Evolutionary conservation across 2,797 vertebrate species (phyloP).

Genomic region (Schizothorax lantsangensis): DNA sequence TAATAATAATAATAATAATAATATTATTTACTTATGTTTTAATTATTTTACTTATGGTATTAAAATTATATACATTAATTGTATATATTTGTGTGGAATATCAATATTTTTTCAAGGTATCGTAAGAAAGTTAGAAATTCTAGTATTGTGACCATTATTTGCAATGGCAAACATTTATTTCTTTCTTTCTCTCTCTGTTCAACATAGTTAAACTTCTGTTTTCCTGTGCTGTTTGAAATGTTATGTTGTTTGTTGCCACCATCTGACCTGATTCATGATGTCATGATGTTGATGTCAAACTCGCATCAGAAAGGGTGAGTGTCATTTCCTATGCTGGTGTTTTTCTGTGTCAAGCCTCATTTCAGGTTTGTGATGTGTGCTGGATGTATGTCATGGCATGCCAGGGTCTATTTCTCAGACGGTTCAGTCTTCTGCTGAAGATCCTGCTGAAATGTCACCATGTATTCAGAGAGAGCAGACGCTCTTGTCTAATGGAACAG

Average conservation of each 20-base stretch:
- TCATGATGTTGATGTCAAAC: conserved; percentile 18
- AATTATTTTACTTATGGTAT: too few species aligned
- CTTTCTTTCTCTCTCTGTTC: neutral
- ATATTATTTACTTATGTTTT: too few species aligned
- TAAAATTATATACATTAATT: too few species aligned
- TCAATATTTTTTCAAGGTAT: too few species aligned
- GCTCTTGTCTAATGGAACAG: neutral
- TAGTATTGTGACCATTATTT: too few species aligned
- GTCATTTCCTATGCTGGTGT: conserved; percentile 7
- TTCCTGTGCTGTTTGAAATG: neutral
- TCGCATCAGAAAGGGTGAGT: neutral
- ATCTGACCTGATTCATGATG: neutral
- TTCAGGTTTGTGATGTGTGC: neutral
- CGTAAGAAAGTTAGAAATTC: too few species aligned
- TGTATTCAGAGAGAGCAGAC: conserved; percentile 19
- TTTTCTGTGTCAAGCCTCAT: conserved; percentile 15
- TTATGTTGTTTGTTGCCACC: neutral
- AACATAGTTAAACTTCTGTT: neutral
- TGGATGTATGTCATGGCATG: conserved; percentile 27
- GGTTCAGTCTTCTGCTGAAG: neutral
- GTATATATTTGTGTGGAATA: too few species aligned
- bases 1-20: too few species aligned
- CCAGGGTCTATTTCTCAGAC: neutral
- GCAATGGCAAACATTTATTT: too few species aligned
- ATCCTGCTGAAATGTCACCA: neutral